Evolutionary conservation across 2,797 vertebrate species (phyloP), one percentile per base, ranked within the genome.

Genomic region (Microctenopoma lineatum): DNA sequence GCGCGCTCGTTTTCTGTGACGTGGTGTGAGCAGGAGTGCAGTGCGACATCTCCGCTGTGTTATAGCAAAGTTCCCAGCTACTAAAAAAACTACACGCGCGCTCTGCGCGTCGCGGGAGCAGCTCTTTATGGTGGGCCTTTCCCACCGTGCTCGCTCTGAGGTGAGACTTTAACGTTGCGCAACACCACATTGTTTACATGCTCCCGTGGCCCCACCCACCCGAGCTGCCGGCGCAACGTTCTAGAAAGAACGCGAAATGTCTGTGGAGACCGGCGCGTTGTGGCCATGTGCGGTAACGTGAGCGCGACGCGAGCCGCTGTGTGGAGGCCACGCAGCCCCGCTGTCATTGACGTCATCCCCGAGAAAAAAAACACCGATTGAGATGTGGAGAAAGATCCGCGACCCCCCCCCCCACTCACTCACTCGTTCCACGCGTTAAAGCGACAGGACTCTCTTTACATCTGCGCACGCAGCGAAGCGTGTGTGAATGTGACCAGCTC

Each of bases 161-260:
- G 47, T 27, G 60, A 58, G 79, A 70, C 62, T 21, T 58, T 15
- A 52, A 41, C 73, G 89, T 90, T 94, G 91, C 91, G 91, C 92
- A 92, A 93, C 88, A 36, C 58, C 53, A 65, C 59, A 83, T 92
- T 95, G 93, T 95, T 94, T 92, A 93, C 93, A 89, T 87, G 91
- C 71, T 73, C 73, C 59, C 84, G 63, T 84, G 87, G 91, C 93
- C 91, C 91, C 92, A 88, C 93, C 93, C 90, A 85, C 87, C 77
- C 27, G 7, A 54, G 58, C 74, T 81, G 18, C 80, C 71, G 73
- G 72, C 57, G 86, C 76, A 68, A 81, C 67, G 81, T 90, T 93
- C 91, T 71, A 84, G 85, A 92, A 89, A 48, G 70, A 53, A 45
- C 70, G 7, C 57, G 70, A 48, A 63, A 13, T 42, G 15, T 42